Percentiles rank a stretch among this genome's conserved stretches.
Evolutionary conservation across 2,113 vertebrate species (phyloP).

Genomic region (Orcinus orca): DNA sequence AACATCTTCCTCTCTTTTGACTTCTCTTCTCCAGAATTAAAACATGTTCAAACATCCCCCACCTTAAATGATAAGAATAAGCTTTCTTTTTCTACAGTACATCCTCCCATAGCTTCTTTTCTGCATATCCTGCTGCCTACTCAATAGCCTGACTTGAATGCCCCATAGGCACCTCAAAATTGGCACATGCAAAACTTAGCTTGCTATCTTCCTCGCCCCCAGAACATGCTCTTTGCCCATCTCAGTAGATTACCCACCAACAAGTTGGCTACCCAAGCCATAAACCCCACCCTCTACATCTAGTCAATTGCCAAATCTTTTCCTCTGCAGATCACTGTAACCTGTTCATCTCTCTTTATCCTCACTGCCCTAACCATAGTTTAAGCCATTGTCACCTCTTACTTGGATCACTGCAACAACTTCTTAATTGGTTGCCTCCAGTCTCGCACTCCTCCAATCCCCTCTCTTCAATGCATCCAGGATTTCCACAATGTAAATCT

Average conservation of each 20-base stretch:
- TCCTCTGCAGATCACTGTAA: neutral
- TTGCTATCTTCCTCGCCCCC: neutral
- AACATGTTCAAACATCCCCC: neutral
- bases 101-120: neutral
- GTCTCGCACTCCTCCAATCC: neutral
- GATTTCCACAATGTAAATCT: neutral
- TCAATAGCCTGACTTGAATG: neutral
- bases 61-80: neutral
- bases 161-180: neutral
- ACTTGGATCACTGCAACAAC: neutral
- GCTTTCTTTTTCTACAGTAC: neutral
- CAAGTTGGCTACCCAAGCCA: neutral
- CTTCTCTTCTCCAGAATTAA: neutral
- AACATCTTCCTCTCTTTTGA: neutral
- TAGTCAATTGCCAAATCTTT: neutral
- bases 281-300: neutral
- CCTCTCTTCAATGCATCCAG: neutral
- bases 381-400: neutral
- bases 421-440: neutral
- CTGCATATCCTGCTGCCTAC: neutral
- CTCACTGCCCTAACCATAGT: neutral
- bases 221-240: neutral
- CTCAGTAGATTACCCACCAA: neutral
- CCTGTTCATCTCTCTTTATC: neutral
- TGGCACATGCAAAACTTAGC: neutral